phyloP scores from a whole-genome alignment of 2,797 vertebrate genomes.

The Pseudotriccus pelzelni region DNA sequence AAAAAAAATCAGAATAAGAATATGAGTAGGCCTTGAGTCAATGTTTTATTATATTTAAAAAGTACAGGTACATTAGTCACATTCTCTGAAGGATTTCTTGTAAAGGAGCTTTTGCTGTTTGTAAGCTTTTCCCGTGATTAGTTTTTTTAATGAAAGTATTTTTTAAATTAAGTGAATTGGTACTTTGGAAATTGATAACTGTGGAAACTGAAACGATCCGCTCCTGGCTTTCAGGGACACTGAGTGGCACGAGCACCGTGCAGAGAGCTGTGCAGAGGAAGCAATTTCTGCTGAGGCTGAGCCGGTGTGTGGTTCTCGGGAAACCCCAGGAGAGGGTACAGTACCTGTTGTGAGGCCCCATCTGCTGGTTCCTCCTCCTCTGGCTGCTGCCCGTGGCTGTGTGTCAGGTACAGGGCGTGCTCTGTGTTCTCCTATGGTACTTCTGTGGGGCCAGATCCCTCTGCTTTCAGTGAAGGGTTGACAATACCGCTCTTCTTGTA shows the following conservation, averaged over 20 bases:
- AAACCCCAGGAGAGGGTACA: neutral
- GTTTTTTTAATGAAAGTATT: neutral
- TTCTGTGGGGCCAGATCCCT: neutral
- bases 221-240: neutral
- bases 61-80: conserved; percentile 70
- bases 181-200: neutral
- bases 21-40: conserved; percentile 71
- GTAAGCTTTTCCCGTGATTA: conserved; percentile 22
- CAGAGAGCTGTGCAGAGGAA: neutral
- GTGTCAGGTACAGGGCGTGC: neutral
- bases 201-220: neutral
- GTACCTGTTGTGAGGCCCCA: neutral
- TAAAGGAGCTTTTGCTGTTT: conserved; percentile 56
- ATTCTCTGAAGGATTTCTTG: conserved; percentile 72
- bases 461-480: neutral
- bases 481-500: neutral
- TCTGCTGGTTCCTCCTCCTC: neutral
- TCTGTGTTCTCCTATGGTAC: neutral
- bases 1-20: conserved; percentile 60
- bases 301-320: neutral
- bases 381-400: neutral
- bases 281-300: neutral
- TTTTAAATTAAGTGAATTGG: neutral
- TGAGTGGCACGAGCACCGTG: accelerated
- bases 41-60: conserved; percentile 66